Conservation (phyloP, 2,113 vertebrate species). For the Dromiciops gliroides region DNA sequence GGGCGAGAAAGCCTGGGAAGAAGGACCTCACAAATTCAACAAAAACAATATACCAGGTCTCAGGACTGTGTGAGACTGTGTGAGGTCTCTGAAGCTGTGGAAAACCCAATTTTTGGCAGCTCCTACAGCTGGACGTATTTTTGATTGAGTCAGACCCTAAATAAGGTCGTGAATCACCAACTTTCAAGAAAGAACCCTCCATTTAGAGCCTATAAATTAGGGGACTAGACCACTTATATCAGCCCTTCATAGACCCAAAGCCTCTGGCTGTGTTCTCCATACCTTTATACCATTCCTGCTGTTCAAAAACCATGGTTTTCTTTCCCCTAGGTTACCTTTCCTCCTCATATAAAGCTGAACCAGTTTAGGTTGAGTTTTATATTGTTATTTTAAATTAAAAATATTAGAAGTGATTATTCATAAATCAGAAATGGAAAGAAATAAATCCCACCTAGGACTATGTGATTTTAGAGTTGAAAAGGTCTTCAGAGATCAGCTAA, state of each 20-base stretch:
- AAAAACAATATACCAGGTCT: not conserved
- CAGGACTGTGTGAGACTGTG: not conserved
- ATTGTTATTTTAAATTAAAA: conserved; percentile 60
- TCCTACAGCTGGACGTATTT: not conserved
- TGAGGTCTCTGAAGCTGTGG: not conserved
- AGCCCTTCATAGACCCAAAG: not conserved
- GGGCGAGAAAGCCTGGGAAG: not conserved
- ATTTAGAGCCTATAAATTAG: not conserved
- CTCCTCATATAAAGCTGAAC: not conserved
- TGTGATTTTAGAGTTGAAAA: not conserved
- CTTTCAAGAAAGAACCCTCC: conserved; percentile 18
- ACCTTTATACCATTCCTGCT: not conserved
- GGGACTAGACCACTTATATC: not conserved
- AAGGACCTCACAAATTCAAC: not conserved
- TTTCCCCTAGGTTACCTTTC: not conserved
- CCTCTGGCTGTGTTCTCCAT: rapidly evolving
- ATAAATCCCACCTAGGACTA: not conserved
- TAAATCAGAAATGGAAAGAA: conserved; percentile 38
- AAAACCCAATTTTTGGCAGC: not conserved
- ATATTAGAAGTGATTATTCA: conserved; percentile 65
- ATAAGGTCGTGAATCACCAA: conserved; percentile 8
- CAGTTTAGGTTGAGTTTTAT: conserved; percentile 26
- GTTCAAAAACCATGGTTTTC: not conserved
- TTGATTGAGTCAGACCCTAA: conserved; percentile 28
- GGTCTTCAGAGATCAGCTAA: not conserved